A percentile compares a stretch with the other conserved stretches of the same genome.
These are phyloP conservation scores for Amazona ochrocephala DNA, from an alignment of 2,797 vertebrate species.

Conservation along the genomic window DNA sequence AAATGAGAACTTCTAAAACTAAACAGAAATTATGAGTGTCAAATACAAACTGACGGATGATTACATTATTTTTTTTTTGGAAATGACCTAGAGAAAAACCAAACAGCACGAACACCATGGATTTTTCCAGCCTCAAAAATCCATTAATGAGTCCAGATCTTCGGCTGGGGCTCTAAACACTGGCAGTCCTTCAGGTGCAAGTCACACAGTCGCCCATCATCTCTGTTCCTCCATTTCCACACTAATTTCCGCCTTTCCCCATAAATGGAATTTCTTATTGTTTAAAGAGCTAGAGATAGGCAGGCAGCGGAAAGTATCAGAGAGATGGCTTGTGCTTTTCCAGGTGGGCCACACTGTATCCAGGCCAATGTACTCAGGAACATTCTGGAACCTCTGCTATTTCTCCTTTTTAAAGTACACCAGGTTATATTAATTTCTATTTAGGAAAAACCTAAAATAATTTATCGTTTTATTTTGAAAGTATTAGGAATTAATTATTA, in stretches of 20 bases:
- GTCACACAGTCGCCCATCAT: background rate
- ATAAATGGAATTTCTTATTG: background rate
- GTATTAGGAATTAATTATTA: background rate
- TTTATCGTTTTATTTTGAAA: background rate
- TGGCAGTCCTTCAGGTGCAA: background rate
- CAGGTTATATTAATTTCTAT: background rate
- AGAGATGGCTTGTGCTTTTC: background rate
- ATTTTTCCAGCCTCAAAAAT: background rate
- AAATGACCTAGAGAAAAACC: background rate
- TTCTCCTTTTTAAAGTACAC: conserved; percentile 44
- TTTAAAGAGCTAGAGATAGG: background rate
- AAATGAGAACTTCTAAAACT: background rate
- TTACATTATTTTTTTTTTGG: background rate
- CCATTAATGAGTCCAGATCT: background rate
- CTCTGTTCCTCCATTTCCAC: background rate
- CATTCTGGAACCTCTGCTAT: conserved; percentile 19
- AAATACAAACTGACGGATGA: background rate
- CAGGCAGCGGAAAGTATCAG: background rate
- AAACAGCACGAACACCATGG: background rate
- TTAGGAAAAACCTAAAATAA: background rate
- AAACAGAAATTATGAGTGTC: background rate
- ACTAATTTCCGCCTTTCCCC: background rate
- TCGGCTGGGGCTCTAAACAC: conserved; percentile 6
- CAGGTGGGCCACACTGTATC: background rate
- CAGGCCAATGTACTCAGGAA: background rate